Conservation (phyloP, 2,113 vertebrate species). For the Aegotheles bennettii region DNA sequence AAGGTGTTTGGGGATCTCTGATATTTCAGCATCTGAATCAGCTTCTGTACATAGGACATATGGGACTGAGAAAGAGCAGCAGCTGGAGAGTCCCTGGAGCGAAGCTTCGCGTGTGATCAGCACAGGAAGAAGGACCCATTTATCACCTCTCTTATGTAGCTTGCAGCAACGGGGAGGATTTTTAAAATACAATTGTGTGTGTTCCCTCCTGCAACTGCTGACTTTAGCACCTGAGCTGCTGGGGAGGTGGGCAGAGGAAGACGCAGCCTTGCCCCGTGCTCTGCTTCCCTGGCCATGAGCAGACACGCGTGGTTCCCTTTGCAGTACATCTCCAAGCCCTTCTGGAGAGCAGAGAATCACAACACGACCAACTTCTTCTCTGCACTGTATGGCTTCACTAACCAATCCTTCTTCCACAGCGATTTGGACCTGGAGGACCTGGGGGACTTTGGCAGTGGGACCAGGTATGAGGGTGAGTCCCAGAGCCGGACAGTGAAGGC, state of each 20-base stretch:
- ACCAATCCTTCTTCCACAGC: conserved; percentile 60
- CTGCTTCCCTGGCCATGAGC: conserved; percentile 19
- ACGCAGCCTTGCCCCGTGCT: background rate
- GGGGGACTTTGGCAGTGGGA: conserved; percentile 47
- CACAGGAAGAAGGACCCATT: background rate
- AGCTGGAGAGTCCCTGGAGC: background rate
- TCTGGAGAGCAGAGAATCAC: background rate
- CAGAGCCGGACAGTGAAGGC: conserved; percentile 65
- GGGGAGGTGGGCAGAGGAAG: background rate
- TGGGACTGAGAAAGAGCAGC: background rate
- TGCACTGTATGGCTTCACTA: conserved; percentile 34
- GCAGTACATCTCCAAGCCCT: conserved; percentile 46
- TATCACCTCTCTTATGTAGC: background rate
- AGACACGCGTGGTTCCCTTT: conserved; percentile 48
- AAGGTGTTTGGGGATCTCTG: background rate
- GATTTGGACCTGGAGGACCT: conserved; percentile 66
- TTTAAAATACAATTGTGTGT: background rate
- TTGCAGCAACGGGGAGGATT: background rate
- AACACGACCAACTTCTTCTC: conserved; percentile 41
- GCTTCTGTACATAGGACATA: background rate
- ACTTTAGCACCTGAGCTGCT: background rate
- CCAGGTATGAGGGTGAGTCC: conserved; percentile 59
- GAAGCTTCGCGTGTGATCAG: background rate
- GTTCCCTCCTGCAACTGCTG: background rate
- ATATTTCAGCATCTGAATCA: background rate